phyloP scores from a whole-genome alignment of 2,113 vertebrate genomes.

The Symphodus melops region DNA sequence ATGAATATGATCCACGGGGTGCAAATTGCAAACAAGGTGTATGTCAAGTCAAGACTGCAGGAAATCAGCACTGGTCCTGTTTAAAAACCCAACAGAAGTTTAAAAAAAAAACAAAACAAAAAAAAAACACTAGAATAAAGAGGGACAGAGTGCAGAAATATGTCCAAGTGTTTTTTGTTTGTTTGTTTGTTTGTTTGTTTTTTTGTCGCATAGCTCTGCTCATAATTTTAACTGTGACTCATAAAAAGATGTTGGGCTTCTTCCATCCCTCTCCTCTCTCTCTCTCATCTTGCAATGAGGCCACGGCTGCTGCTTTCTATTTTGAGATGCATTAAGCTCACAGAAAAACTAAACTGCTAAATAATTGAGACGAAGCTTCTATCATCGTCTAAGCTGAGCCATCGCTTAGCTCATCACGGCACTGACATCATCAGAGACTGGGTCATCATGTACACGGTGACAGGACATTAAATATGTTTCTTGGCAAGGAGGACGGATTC shows the following conservation, averaged over 20 bases:
- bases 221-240: not conserved
- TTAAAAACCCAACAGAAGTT: not conserved
- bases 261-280: constrained; percentile 17
- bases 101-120: too few relatives aligned
- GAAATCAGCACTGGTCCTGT: not conserved
- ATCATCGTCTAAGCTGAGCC: constrained; percentile 35
- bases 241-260: not conserved
- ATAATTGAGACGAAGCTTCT: constrained; percentile 77
- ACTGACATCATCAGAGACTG: constrained; percentile 36
- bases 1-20: not conserved
- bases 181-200: too few relatives aligned
- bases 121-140: not conserved
- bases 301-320: constrained; percentile 72
- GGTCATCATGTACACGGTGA: constrained; percentile 31
- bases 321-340: constrained; percentile 76
- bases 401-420: constrained; percentile 29
- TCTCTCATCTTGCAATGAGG: constrained; percentile 62
- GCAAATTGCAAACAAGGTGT: not conserved
- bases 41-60: not conserved
- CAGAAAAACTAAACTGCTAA: constrained; percentile 70
- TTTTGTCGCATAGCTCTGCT: not conserved
- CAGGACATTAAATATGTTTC: constrained; percentile 18
- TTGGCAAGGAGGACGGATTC: not conserved
- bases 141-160: too few relatives aligned
- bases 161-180: too few relatives aligned